Base-by-base conservation (phyloP, 92 coral and sea anemone species). In the Micromussa lordhowensis region DNA sequence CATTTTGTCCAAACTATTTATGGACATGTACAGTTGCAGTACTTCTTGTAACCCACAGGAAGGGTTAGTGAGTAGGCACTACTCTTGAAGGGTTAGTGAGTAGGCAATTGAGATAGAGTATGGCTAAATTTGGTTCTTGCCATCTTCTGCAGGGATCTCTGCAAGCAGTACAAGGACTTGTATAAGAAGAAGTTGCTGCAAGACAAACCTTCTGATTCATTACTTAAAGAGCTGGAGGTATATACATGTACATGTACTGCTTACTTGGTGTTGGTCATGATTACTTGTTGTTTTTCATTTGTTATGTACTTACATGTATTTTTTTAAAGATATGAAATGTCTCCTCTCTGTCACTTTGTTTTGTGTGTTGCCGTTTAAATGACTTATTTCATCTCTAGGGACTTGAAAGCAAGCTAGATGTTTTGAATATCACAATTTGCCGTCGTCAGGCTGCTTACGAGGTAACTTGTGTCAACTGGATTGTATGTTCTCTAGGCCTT, bases 401-500 rank as follows among this genome's bases (percentile, higher is more conserved):
- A 36, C 92, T 96, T 57, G 99, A 97, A 87, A 87, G 90, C 38
- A 85, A 92, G 55, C 92, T 97, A 38, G 99, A 97, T 88, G 98
- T 97, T 9, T 80, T 97, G 83, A 97, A 97, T 51, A 97, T 97
- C 83, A 96, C 99, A 21, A 97, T 97, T 44, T 96, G 98, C 81
- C 86, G 99, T 36, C 96, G 95, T 53, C 95, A 95, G 70, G 99
- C 99, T 24, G 99, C 96, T 71, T 96, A 69, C 78, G 99, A 97
- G 98, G 99, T 97, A n/a, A n/a, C n/a, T 77, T n/a, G 94, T 88
- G 7, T 24, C 1, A 15, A 34, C 55, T 7, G 19, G 44, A 30
- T 1, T 8, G 12, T 55, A 4, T 55, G 73, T 28, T 16, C 28
- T 57, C 69, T 57, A 30, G 61, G 9, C 44, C 40, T 51, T 21